A percentile compares a stretch with the other conserved stretches of the same genome.
Conservation (phyloP, 2,888 invertebrate genomes). For the Phorcus lineatus region DNA sequence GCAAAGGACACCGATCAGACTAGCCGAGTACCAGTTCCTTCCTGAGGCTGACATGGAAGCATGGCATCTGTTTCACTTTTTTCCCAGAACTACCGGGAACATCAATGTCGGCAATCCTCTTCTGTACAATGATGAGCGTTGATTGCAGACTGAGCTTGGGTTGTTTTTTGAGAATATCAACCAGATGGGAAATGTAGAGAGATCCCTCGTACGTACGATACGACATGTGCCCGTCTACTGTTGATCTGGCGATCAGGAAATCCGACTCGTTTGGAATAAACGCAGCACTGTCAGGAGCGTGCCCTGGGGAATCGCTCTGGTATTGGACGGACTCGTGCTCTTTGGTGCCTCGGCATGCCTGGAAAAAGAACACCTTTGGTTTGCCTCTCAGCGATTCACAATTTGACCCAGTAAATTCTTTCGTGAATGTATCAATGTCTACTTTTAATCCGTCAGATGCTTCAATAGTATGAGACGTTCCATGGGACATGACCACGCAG, state of each 20-base stretch:
- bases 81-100: not conserved
- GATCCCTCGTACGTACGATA: not conserved
- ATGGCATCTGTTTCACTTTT: not conserved
- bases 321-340: not conserved
- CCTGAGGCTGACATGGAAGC: not conserved
- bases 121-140: not conserved
- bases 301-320: not conserved
- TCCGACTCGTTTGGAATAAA: not conserved
- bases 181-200: not conserved
- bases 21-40: not conserved
- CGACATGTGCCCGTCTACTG: not conserved
- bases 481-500: not conserved
- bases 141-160: not conserved
- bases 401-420: not conserved
- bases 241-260: not conserved
- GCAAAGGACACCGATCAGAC: too few species aligned
- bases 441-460: not conserved
- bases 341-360: not conserved
- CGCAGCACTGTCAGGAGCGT: not conserved
- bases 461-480: not conserved
- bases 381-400: not conserved
- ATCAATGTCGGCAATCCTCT: not conserved
- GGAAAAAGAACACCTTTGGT: not conserved
- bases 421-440: not conserved
- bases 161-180: not conserved